Base-by-base conservation (phyloP, 2,797 vertebrate species). In the Sciaenops ocellatus region DNA sequence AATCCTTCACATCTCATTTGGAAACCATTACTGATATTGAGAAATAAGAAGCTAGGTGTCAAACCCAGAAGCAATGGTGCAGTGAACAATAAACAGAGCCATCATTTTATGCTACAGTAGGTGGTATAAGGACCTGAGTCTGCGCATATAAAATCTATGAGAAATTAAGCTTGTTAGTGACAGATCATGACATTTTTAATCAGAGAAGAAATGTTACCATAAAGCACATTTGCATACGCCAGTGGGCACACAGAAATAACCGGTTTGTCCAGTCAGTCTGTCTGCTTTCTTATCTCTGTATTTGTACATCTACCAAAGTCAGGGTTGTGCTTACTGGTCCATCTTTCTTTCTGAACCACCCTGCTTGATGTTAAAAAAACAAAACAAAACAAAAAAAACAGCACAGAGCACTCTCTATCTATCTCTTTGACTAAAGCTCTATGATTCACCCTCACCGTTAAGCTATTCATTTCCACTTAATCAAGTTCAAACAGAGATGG, bases 1-100 rank as follows among this genome's bases (percentile, higher is more conserved):
- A 26, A 75, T 85, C 63, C 52, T 76, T 84, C 69, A 84, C 87
- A 84, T 89, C 77, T 83, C 70, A 82, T 87, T 89, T 90, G 82
- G 42, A 69, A 83, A 69, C 56, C 48, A 75, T 84, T 83, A 84
- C 80, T n/a, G 69, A 76, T 57, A 8, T 38, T 30, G 66, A 78
- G 57, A 71, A 83, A 77, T 62, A 76, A 78, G 76, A 79, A 69
- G 78, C 60, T 54, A 12, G 12, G 79, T 77, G 79, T 87, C 89
- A 91, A 60, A 83, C 67, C 48, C 59, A 74, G 79, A 81, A 8
- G 47, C 74, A 48, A 42, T 1, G 26, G 80, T 69, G 85, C 78
- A 57, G 12, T 48, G 65, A 68, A 70, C 86, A 78, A 18, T 67
- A 61, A 83, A 86, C 75, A 81, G 62, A 77, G 66, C 70, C 82